Percentiles rank a stretch among this genome's conserved stretches.
phyloP scores from a whole-genome alignment of 2,888 invertebrate genomes.

The Vanessa cardui region DNA sequence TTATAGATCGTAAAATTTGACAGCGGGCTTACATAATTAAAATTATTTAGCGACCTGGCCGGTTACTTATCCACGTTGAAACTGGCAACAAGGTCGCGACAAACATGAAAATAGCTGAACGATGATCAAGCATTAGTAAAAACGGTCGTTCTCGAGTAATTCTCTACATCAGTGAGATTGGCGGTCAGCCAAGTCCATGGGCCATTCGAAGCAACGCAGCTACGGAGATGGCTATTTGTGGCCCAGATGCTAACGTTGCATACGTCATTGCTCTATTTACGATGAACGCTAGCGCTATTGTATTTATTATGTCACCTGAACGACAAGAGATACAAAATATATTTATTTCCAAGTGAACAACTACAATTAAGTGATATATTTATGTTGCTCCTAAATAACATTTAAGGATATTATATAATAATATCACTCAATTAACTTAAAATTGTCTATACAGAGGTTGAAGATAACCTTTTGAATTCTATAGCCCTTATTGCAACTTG shows the following conservation, averaged over 20 bases:
- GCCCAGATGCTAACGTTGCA: constrained; percentile 66
- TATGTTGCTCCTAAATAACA: too few relatives aligned
- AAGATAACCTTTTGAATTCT: too few relatives aligned
- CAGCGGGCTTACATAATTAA: constrained; percentile 53
- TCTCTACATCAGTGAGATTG: constrained; percentile 62
- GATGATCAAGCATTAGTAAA: constrained; percentile 76
- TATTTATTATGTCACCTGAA: constrained; percentile 75
- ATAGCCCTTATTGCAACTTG: not conserved
- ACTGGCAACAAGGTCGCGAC: constrained; percentile 72
- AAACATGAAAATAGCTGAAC: constrained; percentile 73
- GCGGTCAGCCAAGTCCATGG: constrained; percentile 67
- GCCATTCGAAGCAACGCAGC: constrained; percentile 72
- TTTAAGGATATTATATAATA: too few relatives aligned
- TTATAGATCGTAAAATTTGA: not conserved
- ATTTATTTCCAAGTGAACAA: not conserved
- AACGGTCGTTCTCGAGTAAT: constrained; percentile 74
- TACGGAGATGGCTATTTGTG: constrained; percentile 72
- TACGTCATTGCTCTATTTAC: constrained; percentile 80
- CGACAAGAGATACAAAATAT: constrained; percentile 25
- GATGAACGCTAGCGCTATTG: constrained; percentile 66
- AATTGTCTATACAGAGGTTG: not conserved
- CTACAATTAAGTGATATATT: too few relatives aligned
- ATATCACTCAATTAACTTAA: not conserved
- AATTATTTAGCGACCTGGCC: constrained; percentile 60
- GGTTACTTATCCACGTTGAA: constrained; percentile 62